phyloP scores from a whole-genome alignment of 2,797 vertebrate species.

The Gallinago stenura region DNA sequence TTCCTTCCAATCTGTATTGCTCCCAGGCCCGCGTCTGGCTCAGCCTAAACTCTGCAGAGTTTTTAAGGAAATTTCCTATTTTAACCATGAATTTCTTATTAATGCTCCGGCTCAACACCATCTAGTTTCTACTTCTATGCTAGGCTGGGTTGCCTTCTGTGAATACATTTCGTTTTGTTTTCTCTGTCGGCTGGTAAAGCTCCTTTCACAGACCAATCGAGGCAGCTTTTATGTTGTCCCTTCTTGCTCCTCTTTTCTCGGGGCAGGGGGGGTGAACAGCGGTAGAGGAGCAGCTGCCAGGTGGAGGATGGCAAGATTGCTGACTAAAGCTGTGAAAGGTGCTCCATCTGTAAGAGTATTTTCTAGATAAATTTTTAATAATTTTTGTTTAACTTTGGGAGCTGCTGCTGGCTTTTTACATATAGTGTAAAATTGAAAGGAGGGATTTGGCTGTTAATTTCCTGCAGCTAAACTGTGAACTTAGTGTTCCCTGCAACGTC shows the following conservation, averaged over 20 bases:
- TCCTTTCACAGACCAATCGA: background rate
- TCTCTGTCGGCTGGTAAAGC: background rate
- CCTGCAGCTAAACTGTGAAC: background rate
- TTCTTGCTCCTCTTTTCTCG: background rate
- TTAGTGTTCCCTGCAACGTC: background rate
- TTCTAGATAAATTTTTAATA: background rate
- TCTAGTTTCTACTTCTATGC: background rate
- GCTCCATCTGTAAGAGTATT: background rate
- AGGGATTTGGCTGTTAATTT: background rate
- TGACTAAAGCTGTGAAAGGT: background rate
- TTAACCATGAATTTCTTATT: background rate
- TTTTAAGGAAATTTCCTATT: background rate
- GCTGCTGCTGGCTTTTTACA: background rate
- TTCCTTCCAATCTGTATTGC: background rate
- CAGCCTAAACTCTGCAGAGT: background rate
- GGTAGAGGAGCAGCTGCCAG: background rate
- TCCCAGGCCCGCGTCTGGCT: background rate
- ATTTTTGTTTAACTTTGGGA: background rate
- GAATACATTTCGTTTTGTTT: background rate
- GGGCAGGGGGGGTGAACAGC: background rate
- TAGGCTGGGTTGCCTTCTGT: background rate
- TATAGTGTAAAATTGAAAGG: background rate
- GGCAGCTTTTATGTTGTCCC: background rate
- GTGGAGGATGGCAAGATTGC: background rate
- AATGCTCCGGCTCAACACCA: background rate